Conservation (phyloP, 2,797 vertebrate genomes). For the Agapornis canus region DNA sequence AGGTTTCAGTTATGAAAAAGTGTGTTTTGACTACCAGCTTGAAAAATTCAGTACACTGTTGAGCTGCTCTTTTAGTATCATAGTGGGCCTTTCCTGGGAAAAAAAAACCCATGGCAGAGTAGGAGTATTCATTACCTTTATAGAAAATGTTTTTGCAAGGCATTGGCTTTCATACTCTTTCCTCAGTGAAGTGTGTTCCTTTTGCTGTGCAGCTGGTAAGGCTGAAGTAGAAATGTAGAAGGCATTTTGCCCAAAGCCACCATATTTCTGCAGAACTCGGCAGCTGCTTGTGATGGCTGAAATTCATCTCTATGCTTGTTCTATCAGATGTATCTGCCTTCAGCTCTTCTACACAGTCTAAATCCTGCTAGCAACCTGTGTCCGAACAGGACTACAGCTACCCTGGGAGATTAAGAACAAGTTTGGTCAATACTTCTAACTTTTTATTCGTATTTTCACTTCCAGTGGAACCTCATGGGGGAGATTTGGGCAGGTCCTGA, state of each 20-base stretch:
- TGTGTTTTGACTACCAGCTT: background rate
- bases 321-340: background rate
- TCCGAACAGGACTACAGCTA: accelerated
- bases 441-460: background rate
- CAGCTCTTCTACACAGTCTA: background rate
- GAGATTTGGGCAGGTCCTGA: background rate
- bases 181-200: background rate
- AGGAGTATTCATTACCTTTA: background rate
- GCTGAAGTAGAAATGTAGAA: background rate
- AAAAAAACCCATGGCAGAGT: background rate
- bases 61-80: background rate
- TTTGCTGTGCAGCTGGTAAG: background rate
- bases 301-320: background rate
- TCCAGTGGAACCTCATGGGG: background rate
- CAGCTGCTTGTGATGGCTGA: background rate
- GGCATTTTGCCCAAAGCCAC: background rate
- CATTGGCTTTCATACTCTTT: background rate
- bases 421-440: background rate
- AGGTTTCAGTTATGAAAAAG: background rate
- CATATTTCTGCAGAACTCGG: background rate
- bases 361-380: accelerated
- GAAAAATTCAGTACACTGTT: accelerated
- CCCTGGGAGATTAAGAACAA: background rate
- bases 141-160: background rate
- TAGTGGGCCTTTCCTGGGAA: background rate